Evolutionary conservation across 1,140 invertebrate genomes (phyloP), one percentile per base, ranked within the genome.

Genomic region (Calosoma granatense): DNA sequence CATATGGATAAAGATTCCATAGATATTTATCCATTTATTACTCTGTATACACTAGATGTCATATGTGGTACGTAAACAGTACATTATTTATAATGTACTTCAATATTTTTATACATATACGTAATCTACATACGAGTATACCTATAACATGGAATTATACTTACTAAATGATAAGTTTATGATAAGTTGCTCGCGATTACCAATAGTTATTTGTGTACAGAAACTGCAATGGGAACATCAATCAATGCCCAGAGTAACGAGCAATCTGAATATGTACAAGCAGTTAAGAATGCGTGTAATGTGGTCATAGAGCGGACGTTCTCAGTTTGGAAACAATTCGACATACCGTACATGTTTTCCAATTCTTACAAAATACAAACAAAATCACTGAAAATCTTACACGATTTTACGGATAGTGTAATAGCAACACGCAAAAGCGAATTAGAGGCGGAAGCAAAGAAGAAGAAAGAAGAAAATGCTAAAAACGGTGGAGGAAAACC

Each of bases 191-290:
- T n/a, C n/a, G n/a, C n/a, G n/a, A n/a, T n/a, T n/a, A n/a, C n/a
- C n/a, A n/a, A n/a, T n/a, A n/a, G n/a, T n/a, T n/a, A 63, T 55
- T 51, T 11, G 52, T 58, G 74, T 75, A 1, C 67, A 86, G 88
- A 94, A 75, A 87, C 87, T n/a, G 87, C 90, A 9, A 92, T 94
- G 88, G 92, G 92, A 1, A 77, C 82, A 11, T 78, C 80, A 43
- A 71, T 93, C 1, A 77, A 86, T 67, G 85, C 86, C 0, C 90
- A 93, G 74, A 73, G 72, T 6, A 74, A 88, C 61, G 68, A 67
- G 1, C 75, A 86, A 56, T 88, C 85, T 1, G 78, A 83, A 60
- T 94, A 93, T 69, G 83, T 90, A 1, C 71, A 76, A 60, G 81
- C 85, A 15, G 78, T 92, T 12, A 81, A 83, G 62, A 74, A 72